Evolutionary conservation across 2,888 invertebrate species (phyloP).

Genomic region (Psococerastis gibbosa): DNA sequence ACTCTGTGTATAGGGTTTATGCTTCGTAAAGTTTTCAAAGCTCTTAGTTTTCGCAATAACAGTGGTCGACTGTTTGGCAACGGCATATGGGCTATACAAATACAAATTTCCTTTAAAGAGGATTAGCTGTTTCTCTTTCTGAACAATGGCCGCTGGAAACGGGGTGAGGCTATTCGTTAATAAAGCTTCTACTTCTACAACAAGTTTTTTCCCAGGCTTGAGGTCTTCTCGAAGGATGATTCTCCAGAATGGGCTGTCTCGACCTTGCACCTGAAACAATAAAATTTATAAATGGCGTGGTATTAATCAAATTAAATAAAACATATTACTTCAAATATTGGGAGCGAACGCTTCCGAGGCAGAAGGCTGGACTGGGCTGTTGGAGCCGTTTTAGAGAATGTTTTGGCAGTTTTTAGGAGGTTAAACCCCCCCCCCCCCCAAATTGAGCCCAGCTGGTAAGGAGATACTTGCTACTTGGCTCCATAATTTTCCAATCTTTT

Average conservation of each 20-base stretch:
- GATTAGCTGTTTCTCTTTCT: constrained; percentile 87
- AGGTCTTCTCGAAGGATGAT: constrained; percentile 10
- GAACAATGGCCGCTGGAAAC: constrained; percentile 73
- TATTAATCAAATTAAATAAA: no score
- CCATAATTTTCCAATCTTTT: no score
- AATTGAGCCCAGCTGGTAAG: no score
- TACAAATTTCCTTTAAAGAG: constrained; percentile 70
- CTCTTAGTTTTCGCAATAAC: constrained; percentile 57
- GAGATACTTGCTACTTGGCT: no score
- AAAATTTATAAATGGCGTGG: no score
- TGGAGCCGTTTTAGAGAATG: no score
- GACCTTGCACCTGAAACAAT: neutral
- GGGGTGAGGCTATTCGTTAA: constrained; percentile 59
- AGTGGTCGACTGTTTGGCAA: constrained; percentile 61
- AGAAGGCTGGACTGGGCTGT: no score
- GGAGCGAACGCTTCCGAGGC: no score
- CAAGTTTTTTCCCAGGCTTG: constrained; percentile 18
- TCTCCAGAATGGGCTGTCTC: neutral
- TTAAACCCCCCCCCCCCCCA: no score
- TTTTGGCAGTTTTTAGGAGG: no score
- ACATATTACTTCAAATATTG: no score
- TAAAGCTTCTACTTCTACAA: constrained; percentile 47
- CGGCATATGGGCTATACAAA: constrained; percentile 64
- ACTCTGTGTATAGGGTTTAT: constrained; percentile 58
- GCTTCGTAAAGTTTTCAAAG: constrained; percentile 63